Evolutionary conservation across 2,113 vertebrate species (phyloP), one percentile per base, ranked within the genome.

Genomic region (Sylvietta virens): DNA sequence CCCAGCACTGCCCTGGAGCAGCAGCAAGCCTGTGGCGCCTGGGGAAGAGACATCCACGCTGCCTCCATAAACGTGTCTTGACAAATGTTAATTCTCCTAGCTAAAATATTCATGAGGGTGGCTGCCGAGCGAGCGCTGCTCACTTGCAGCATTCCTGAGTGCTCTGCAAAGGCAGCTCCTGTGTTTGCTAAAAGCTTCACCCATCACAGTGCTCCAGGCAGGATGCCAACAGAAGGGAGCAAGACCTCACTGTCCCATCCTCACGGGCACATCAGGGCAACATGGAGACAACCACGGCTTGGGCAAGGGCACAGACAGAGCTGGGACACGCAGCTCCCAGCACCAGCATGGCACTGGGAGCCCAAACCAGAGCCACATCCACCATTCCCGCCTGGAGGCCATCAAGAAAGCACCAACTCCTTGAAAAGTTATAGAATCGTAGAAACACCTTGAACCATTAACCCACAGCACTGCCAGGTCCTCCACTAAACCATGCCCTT

Each of bases 101-200:
- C 33, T 97, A 45, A 96, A 96, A 97, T 86, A 97, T 97, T 95
- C 84, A 95, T 88, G 81, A 91, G 37, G 62, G 47, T 2, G 58
- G 90, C 86, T 95, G 95, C 77, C 0, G 44, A 73, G 33, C 0
- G 44, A 73, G 33, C 0, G 7, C 45, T 66, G 94, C 91, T 92
- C 80, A 20, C 44, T 73, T 1, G 1, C 72, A 78, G 91, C 19
- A 0, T 74, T 88, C 58, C 11, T 0, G 3, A 35, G 69, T 4
- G 4, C 66, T 54, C 74, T 33, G 87, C 89, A 77, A 35, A 71
- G 18, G 73, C 80, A 71, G 70, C 76, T 66, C 69, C 64, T 3
- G 37, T 3, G 50, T 7, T 39, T 66, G 54, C 62, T 66, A n/a
- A 91, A 81, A 81, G 74, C 81, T 58, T 61, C 51, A 2, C 15